Percentiles rank a stretch among this genome's conserved stretches.
These are phyloP conservation scores for Eupithecia abbreviata DNA, from an alignment of 2,888 invertebrate species.

Conservation along the genomic window DNA sequence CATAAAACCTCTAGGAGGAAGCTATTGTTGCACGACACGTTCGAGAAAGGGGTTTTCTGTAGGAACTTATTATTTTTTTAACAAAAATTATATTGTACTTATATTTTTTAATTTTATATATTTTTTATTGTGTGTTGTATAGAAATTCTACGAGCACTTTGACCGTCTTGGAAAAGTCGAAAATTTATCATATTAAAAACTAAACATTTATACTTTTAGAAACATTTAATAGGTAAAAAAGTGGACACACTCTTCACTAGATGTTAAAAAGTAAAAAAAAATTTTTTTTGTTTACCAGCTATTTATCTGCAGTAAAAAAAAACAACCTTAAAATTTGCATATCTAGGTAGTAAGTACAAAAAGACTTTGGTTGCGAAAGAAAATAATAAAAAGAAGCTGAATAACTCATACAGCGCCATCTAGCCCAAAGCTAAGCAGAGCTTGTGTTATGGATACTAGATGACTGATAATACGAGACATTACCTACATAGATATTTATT, in stretches of 20 bases:
- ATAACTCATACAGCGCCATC: too few relatives aligned
- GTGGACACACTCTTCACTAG: background rate
- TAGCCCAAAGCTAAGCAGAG: too few relatives aligned
- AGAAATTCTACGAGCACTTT: background rate
- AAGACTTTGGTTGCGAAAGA: too few relatives aligned
- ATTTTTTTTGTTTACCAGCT: background rate
- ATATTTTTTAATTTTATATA: background rate
- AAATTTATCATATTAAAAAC: background rate
- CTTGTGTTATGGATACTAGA: too few relatives aligned
- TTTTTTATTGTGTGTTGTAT: background rate
- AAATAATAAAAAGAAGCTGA: too few relatives aligned
- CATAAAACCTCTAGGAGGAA: slow-evolving; percentile 62
- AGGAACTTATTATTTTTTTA: slow-evolving; percentile 4
- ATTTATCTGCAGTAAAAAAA: background rate
- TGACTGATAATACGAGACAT: too few relatives aligned
- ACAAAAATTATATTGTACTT: background rate
- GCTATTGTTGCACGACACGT: slow-evolving; percentile 59
- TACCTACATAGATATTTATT: too few relatives aligned
- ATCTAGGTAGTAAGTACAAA: background rate
- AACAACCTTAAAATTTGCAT: background rate
- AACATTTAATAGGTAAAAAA: too few relatives aligned
- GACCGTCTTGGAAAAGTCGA: background rate
- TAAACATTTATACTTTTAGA: too few relatives aligned
- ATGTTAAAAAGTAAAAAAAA: background rate
- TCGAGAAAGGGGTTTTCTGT: slow-evolving; percentile 23